Base-by-base conservation (phyloP, 2,797 vertebrate species). In the Setipinna tenuifilis region DNA sequence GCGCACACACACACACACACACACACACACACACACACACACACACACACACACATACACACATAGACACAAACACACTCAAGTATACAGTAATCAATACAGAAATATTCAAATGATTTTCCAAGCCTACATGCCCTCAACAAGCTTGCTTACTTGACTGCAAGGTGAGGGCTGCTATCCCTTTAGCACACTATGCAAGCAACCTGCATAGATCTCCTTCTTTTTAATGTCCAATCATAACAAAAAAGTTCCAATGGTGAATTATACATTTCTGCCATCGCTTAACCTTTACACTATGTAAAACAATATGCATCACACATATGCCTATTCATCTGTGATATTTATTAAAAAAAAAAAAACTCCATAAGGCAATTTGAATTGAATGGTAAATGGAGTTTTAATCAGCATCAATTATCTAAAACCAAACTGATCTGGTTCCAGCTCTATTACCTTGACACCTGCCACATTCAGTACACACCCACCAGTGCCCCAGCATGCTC, bases 91-190 rank as follows among this genome's bases (percentile, higher is more conserved):
- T 19, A 41, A 84, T 25, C 31, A 58, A 58, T 31, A 10, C 35
- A n/a, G 48, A n/a, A 7, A 65, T 84, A 82, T 41, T 82, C 82
- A 62, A 50, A 71, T 82, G 82, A 41, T 61, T 82, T 54, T 6
- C 19, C 81, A 48, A 86, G 2, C 78, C 50, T 78, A 7, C 68
- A 35, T 48, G 50, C 48, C 44, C 28, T 21, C 59, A 5, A 90
- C 7, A 62, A 21, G 21, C 59, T n/a, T 1, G 10, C n/a, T 9
- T 62, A n/a, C 21, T 65, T 28, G 23, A 28, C 7, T 65, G 23
- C 23, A 65, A 65, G 7, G 62, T 25, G 62, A 10, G 12, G 62
- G 62, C 62, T 65, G 62, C 62, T 65, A 65, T n/a, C 23, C 23
- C 28, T 9, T 11, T 65, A 28, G 10, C 62, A 2, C 62, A 12